Percentiles rank a stretch among this genome's conserved stretches.
These are phyloP conservation scores for Drosophila macrospina DNA, from an alignment of 2,888 invertebrate species.

Conservation along the genomic window DNA sequence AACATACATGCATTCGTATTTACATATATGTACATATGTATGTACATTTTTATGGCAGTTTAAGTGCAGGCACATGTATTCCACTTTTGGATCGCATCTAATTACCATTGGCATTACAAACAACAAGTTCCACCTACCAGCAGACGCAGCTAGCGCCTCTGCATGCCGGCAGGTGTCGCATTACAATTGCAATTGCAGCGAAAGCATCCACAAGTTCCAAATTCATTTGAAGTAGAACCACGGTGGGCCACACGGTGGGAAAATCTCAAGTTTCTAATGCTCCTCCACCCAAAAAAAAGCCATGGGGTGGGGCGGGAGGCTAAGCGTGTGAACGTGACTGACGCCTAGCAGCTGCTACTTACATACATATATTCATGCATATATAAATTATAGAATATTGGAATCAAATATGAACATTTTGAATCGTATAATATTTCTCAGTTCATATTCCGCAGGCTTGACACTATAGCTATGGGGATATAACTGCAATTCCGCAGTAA, in stretches of 20 bases:
- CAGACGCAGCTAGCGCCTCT: constrained; percentile 22
- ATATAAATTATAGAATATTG: constrained; percentile 25
- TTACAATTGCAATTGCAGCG: constrained; percentile 43
- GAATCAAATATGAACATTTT: neutral
- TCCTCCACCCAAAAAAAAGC: neutral
- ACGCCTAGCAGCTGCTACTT: constrained; percentile 33
- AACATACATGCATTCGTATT: neutral
- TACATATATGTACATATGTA: neutral
- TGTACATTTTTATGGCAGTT: too few relatives aligned
- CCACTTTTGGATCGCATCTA: constrained; percentile 30
- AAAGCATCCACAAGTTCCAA: constrained; percentile 49
- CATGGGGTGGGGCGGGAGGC: neutral
- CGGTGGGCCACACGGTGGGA: constrained; percentile 46
- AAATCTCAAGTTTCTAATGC: constrained; percentile 61
- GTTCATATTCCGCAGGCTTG: neutral
- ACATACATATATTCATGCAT: too few relatives aligned
- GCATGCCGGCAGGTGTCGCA: constrained; percentile 27
- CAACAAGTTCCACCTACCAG: neutral
- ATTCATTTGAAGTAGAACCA: constrained; percentile 46
- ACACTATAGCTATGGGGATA: neutral
- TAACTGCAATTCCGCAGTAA: neutral
- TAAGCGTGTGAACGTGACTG: constrained; percentile 41
- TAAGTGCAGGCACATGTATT: neutral
- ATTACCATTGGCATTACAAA: constrained; percentile 43
- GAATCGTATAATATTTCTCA: neutral